Evolutionary conservation across 2,113 vertebrate genomes (phyloP).

Genomic region (Coturnix japonica): DNA sequence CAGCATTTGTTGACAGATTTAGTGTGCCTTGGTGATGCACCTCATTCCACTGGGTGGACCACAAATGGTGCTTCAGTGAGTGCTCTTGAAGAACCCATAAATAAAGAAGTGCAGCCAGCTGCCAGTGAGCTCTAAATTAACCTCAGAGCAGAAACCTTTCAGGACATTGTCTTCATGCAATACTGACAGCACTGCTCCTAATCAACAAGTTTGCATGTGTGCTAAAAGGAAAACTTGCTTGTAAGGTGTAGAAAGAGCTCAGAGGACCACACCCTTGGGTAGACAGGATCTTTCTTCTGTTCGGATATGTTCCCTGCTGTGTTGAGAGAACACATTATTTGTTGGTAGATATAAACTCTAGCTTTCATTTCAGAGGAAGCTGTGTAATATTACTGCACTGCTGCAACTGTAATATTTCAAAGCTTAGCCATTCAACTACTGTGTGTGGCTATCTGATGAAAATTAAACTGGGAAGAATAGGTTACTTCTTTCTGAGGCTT

Average conservation of each 20-base stretch:
- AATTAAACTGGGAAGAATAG: neutral
- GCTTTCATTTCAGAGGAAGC: neutral
- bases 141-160: neutral
- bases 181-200: neutral
- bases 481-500: neutral
- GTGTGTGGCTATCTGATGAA: neutral
- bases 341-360: neutral
- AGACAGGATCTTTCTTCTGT: neutral
- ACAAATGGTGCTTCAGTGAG: neutral
- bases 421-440: neutral
- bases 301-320: neutral
- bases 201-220: accelerated
- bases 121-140: neutral
- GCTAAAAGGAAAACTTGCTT: neutral
- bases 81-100: neutral
- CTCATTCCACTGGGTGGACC: neutral
- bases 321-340: neutral
- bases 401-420: neutral
- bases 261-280: neutral
- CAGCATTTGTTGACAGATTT: constrained; percentile 39
- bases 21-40: constrained; percentile 29
- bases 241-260: neutral
- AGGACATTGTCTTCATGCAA: neutral
- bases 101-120: constrained; percentile 1
- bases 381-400: neutral